These are phyloP conservation scores for Lanius collurio DNA, from an alignment of 2,113 vertebrate species.

Conservation along the genomic window DNA sequence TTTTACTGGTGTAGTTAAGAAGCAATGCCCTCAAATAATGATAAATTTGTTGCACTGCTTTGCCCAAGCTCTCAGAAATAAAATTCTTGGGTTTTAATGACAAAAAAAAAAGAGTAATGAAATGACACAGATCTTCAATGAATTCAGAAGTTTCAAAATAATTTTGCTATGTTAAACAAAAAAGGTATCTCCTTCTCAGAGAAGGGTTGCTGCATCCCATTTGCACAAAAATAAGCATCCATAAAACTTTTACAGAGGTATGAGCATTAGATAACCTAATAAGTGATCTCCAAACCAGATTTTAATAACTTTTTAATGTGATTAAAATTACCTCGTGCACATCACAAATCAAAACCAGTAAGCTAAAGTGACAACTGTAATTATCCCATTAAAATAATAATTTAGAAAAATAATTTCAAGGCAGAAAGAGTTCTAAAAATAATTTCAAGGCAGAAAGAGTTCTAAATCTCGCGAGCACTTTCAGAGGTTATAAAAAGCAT, in stretches of 20 bases:
- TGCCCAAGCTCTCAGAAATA: background rate
- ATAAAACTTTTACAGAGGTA: background rate
- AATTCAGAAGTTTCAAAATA: background rate
- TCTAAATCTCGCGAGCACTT: background rate
- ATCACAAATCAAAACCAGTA: background rate
- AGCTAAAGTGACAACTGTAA: background rate
- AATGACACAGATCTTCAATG: background rate
- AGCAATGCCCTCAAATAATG: background rate
- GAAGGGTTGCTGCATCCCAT: accelerated
- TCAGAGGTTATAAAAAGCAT: background rate
- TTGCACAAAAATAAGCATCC: background rate
- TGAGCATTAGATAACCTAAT: background rate
- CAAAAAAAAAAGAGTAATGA: too few relatives aligned
- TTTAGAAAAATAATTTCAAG: background rate
- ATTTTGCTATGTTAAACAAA: background rate
- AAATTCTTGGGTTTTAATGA: background rate
- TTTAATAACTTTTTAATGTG: background rate
- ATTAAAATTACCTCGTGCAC: background rate
- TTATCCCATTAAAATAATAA: background rate
- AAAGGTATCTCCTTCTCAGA: background rate
- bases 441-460: background rate
- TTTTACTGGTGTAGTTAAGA: background rate
- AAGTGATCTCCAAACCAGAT: background rate
- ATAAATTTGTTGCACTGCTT: background rate
- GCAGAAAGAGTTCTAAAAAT: background rate